A percentile compares a stretch with the other conserved stretches of the same genome.
Evolutionary conservation across 1,140 invertebrate genomes (phyloP).

Genomic region (Lerema accius): DNA sequence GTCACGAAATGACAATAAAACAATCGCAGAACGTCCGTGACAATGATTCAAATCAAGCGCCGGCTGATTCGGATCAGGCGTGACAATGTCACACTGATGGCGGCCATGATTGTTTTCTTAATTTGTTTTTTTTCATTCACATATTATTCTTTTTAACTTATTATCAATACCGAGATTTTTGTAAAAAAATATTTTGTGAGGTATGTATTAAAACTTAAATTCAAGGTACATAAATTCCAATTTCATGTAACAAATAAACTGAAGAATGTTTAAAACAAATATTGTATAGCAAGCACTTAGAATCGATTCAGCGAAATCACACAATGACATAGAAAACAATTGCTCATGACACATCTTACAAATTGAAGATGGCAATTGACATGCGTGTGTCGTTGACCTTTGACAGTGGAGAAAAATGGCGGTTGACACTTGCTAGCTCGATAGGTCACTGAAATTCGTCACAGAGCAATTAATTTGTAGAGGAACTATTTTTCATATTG

Average conservation of each 20-base stretch:
- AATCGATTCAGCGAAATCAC: constrained; percentile 7
- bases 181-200: no score
- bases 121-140: no score
- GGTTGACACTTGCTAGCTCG: constrained; percentile 3
- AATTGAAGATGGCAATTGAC: constrained; percentile 31
- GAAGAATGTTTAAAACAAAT: not conserved
- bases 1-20: not conserved
- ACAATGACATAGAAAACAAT: constrained; percentile 2
- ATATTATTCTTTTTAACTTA: no score
- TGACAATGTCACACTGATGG: not conserved
- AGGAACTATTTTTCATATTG: no score
- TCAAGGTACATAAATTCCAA: no score
- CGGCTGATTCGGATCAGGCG: not conserved
- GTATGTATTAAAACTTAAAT: no score
- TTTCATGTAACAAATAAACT: no score
- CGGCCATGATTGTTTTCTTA: no score
- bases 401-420: constrained; percentile 32
- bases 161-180: no score
- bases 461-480: constrained; percentile 13
- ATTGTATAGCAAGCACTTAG: no score
- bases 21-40: not conserved
- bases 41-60: not conserved
- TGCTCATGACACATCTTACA: constrained; percentile 16
- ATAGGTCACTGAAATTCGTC: not conserved
- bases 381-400: constrained; percentile 27